A percentile compares a stretch with the other conserved stretches of the same genome.
phyloP scores from a whole-genome alignment of 2,797 vertebrate species.

The Sebastes trivittatus region DNA sequence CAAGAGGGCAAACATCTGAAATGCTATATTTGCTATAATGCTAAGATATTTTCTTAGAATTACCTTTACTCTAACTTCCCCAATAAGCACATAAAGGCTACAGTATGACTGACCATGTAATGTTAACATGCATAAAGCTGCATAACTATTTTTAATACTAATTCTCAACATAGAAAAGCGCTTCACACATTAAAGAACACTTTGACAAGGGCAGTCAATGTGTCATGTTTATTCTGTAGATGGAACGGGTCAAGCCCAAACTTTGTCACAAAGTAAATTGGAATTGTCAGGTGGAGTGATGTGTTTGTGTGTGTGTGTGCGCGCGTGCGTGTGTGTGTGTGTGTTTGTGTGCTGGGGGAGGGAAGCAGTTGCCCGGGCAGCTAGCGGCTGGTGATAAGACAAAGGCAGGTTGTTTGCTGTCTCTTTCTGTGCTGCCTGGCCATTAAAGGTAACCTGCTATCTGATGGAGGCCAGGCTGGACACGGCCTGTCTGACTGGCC shows the following conservation, averaged over 20 bases:
- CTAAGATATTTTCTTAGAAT: background rate
- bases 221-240: conserved; percentile 1
- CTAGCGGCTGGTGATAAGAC: conserved; percentile 75
- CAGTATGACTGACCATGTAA: background rate
- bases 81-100: background rate
- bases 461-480: conserved; percentile 67
- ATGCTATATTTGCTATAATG: background rate
- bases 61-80: background rate
- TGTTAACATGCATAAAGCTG: background rate
- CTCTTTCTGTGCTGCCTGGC: conserved; percentile 59
- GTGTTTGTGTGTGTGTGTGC: background rate
- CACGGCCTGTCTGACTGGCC: conserved; percentile 22
- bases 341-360: background rate
- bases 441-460: conserved; percentile 76
- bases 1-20: background rate
- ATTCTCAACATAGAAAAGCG: background rate
- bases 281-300: conserved; percentile 29
- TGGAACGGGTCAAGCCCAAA: conserved; percentile 11
- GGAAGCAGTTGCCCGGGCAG: conserved; percentile 18
- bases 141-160: background rate
- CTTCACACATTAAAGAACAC: background rate
- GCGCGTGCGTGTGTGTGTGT: background rate
- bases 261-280: conserved; percentile 32
- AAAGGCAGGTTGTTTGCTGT: conserved; percentile 76
- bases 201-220: background rate